phyloP scores from a whole-genome alignment of 2,113 vertebrate genomes.

The Indicator indicator region DNA sequence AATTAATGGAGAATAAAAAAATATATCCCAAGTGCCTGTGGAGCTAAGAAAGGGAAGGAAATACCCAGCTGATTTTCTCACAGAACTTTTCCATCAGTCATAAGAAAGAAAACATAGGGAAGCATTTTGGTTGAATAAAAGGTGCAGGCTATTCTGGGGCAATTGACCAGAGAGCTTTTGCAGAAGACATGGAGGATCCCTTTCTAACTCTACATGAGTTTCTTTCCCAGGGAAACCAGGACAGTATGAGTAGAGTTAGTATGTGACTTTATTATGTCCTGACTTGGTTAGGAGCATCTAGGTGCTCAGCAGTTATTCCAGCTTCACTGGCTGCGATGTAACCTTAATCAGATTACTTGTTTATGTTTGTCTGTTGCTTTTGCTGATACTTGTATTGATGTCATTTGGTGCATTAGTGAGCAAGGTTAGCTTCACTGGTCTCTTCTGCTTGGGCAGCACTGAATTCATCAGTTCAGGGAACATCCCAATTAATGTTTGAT shows the following conservation, averaged over 20 bases:
- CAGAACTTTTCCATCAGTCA: not conserved
- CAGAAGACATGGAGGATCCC: not conserved
- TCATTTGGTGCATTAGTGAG: not conserved
- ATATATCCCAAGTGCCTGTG: not conserved
- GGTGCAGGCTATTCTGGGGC: not conserved
- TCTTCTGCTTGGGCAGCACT: not conserved
- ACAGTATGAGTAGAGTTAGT: not conserved
- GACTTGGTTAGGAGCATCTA: not conserved
- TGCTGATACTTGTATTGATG: not conserved
- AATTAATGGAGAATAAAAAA: not conserved
- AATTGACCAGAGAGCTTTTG: not conserved
- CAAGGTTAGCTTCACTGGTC: not conserved
- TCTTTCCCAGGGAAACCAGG: not conserved
- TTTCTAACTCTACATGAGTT: not conserved
- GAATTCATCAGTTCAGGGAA: not conserved
- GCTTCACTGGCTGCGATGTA: rapidly evolving
- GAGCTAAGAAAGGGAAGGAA: not conserved
- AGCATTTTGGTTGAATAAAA: not conserved
- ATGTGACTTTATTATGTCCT: not conserved
- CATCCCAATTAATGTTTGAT: not conserved
- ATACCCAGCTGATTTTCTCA: not conserved
- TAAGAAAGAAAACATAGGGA: not conserved
- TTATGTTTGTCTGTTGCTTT: not conserved
- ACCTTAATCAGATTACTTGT: not conserved
- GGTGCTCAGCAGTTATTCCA: not conserved